Evolutionary conservation across 2,113 vertebrate genomes (phyloP), one percentile per base, ranked within the genome.

Genomic region (Rafetus swinhoei): DNA sequence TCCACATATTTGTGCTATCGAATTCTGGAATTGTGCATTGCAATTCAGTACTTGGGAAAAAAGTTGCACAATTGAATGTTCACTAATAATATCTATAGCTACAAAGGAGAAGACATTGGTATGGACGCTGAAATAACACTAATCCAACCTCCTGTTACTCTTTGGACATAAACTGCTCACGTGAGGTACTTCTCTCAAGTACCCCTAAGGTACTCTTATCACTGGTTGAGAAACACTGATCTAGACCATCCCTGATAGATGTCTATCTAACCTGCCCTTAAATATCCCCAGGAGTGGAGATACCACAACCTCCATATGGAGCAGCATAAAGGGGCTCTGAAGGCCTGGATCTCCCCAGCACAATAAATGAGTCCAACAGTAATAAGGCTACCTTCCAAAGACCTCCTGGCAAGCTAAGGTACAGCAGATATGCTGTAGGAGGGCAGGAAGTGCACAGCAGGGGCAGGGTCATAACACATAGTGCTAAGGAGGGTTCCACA

Each of bases 31-130:
- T 65, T 65, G 14, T 65, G 21, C 29, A 79, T 19, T 3, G 22
- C 10, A 85, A 56, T 59, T 7, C 7, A 91, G 7, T 72, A 56
- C 62, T 27, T 89, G 39, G 25, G 81, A 91, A 50, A 86, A 95
- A 72, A 35, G 45, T 45, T 45, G 45, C 5, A 45, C 45, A 45
- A 45, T 45, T 45, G 5, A 45, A 45, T 5, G 45, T 6, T 45
- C 45, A 45, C 45, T 45, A 45, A 45, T 45, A 45, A 45, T 45
- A 45, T 45, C 45, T 45, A 5, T 45, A 45, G 45, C 45, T 45
- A 45, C 45, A 45, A 45, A 45, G 45, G 45, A 45, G 45, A 45
- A 45, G 5, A 45, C 45, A 45, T 45, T 45, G 45, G 45, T 45
- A 45, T 45, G 45, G 45, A 45, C 5, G 45, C 45, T 45, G 45